These are phyloP conservation scores for Callyntrura sp. DNA, from an alignment of 2,888 invertebrate genomes.

Conservation along the genomic window DNA sequence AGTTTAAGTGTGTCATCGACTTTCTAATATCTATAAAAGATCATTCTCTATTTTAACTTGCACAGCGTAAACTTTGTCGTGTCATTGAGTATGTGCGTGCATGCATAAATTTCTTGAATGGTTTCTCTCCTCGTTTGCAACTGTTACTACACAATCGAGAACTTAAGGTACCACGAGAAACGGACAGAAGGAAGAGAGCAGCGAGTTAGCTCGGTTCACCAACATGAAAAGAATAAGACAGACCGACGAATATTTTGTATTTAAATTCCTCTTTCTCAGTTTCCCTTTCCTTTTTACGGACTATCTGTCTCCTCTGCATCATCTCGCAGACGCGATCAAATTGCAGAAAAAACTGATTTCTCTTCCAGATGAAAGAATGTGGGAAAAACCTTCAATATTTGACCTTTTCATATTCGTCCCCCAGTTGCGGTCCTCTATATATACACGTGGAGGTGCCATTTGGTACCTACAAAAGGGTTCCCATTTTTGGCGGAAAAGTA, in stretches of 20 bases:
- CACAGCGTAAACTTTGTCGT: conserved; percentile 16
- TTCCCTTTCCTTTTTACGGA: background rate
- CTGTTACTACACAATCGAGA: conserved; percentile 37
- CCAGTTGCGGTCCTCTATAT: no score
- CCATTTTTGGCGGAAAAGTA: no score
- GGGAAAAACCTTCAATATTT: conserved; percentile 24
- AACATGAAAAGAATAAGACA: background rate
- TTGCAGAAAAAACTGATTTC: conserved; percentile 22
- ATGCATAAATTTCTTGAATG: conserved; percentile 60
- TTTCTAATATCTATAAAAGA: no score
- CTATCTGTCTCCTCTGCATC: no score
- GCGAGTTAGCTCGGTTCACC: no score
- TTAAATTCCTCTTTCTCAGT: conserved; percentile 20
- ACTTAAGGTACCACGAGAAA: background rate
- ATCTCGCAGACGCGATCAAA: background rate
- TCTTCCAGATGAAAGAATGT: conserved; percentile 17
- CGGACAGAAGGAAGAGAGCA: background rate
- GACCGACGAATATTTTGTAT: background rate
- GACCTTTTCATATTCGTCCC: no score
- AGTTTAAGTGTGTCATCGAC: no score
- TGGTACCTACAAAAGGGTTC: no score
- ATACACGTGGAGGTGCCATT: no score
- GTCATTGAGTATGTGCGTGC: conserved; percentile 40
- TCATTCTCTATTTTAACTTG: background rate
- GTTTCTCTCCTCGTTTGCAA: conserved; percentile 41